These are phyloP conservation scores for Bombus difficillimus DNA, from an alignment of 1,140 invertebrate genomes.

Conservation along the genomic window DNA sequence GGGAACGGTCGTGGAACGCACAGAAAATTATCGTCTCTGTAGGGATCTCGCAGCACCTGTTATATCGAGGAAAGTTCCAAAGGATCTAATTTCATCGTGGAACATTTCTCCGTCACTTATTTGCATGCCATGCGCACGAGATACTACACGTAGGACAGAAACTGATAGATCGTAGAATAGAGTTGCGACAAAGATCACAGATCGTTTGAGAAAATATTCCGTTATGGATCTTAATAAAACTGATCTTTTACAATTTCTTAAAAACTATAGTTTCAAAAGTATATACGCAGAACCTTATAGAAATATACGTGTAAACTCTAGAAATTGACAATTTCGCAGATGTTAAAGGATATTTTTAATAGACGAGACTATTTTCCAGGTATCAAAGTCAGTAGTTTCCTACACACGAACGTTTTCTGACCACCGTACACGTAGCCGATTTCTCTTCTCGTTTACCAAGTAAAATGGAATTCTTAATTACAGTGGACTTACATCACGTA, in stretches of 20 bases:
- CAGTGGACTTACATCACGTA: conserved; percentile 69
- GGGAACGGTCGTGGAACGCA: conserved; percentile 15
- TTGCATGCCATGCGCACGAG: not conserved
- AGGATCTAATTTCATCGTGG: conserved; percentile 5
- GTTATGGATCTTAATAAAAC: not conserved
- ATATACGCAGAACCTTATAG: not conserved
- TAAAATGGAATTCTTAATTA: conserved; percentile 33
- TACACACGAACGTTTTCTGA: not conserved
- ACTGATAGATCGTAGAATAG: not conserved
- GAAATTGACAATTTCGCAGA: no score
- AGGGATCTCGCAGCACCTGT: not conserved
- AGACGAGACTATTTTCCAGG: not conserved
- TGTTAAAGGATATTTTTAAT: no score
- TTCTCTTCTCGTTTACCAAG: not conserved
- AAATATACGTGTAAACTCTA: no score
- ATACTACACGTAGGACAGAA: not conserved
- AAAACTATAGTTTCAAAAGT: not conserved
- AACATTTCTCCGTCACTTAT: not conserved
- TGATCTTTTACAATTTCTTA: not conserved
- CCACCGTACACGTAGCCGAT: not conserved
- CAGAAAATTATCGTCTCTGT: conserved; percentile 32
- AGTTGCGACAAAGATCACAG: not conserved
- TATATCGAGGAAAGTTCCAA: not conserved
- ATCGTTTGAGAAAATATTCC: not conserved
- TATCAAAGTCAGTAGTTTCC: no score